Evolutionary conservation across 2,888 invertebrate genomes (phyloP).

Genomic region (Xylota sylvarum): DNA sequence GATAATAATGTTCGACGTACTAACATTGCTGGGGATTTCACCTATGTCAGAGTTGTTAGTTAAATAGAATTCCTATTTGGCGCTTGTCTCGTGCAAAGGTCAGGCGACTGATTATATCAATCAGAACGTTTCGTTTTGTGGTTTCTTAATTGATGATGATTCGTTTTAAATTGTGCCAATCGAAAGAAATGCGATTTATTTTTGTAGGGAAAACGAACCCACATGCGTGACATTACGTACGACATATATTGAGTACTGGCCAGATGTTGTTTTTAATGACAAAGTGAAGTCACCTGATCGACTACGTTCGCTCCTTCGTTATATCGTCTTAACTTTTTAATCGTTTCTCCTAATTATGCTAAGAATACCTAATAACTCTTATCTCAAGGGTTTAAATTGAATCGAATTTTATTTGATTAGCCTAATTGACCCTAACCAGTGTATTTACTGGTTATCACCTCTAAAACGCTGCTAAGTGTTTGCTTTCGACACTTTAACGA

Average conservation of each 20-base stretch:
- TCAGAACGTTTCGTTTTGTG: background rate
- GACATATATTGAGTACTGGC: background rate
- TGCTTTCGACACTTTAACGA: background rate
- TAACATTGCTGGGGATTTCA: background rate
- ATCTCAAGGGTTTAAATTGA: background rate
- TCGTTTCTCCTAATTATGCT: background rate
- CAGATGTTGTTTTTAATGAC: background rate
- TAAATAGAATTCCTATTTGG: background rate
- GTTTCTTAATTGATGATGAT: constrained; percentile 20
- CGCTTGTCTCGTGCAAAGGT: constrained; percentile 23
- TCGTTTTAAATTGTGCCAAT: constrained; percentile 6
- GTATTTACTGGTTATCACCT: background rate
- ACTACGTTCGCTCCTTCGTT: too few relatives aligned
- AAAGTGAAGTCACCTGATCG: background rate
- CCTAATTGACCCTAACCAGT: background rate
- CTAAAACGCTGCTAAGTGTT: background rate
- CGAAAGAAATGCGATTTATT: background rate
- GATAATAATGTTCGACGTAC: background rate
- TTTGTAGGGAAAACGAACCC: background rate
- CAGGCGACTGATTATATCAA: constrained; percentile 9
- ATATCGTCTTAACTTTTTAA: background rate
- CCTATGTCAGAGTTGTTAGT: background rate
- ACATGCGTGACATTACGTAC: background rate
- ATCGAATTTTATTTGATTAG: background rate
- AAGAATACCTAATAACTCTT: background rate